Conservation (phyloP, 2,888 invertebrate species). For the Vanessa cardui region DNA sequence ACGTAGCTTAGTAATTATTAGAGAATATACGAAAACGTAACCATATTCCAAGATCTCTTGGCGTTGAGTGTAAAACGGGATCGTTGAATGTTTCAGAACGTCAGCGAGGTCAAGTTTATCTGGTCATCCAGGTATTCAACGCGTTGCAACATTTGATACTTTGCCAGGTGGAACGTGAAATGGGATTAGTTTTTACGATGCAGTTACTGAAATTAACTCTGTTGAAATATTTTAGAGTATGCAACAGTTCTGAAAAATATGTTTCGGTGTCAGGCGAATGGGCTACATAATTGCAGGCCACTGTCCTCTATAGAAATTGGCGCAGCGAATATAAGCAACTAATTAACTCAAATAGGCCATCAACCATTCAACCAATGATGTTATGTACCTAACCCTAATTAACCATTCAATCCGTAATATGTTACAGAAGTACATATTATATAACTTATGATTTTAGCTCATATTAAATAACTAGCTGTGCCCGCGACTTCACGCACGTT, state of each 20-base stretch:
- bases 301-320: too few relatives aligned
- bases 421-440: not conserved
- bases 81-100: slow-evolving; percentile 14
- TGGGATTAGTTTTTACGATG: slow-evolving; percentile 15
- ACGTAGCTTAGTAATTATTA: not conserved
- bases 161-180: slow-evolving; percentile 31
- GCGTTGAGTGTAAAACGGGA: not conserved
- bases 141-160: slow-evolving; percentile 25
- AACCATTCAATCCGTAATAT: too few relatives aligned
- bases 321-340: too few relatives aligned
- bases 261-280: too few relatives aligned
- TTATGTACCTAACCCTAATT: too few relatives aligned
- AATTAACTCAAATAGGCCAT: too few relatives aligned
- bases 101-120: slow-evolving; percentile 13
- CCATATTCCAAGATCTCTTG: not conserved
- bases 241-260: too few relatives aligned
- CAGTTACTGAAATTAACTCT: slow-evolving; percentile 7
- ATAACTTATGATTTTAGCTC: not conserved
- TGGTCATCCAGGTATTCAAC: slow-evolving; percentile 14
- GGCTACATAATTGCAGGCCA: too few relatives aligned
- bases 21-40: not conserved
- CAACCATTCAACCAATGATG: too few relatives aligned
- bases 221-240: not conserved
- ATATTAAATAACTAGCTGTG: too few relatives aligned
- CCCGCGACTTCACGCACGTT: too few relatives aligned